phyloP scores from a whole-genome alignment of 2,113 vertebrate species.

The Hyaena hyaena region DNA sequence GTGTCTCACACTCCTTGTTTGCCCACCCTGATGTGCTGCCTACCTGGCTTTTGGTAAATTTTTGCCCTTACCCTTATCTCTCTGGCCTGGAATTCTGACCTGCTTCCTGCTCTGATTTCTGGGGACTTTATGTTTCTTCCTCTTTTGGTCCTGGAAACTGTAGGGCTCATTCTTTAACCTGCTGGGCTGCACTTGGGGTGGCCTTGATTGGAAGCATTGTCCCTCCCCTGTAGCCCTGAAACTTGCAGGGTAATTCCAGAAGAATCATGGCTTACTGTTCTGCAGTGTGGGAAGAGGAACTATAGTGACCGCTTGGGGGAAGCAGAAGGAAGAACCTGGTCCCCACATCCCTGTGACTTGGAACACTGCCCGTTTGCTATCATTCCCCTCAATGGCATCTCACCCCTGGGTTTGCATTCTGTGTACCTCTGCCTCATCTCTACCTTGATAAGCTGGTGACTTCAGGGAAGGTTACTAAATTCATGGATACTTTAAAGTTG shows the following conservation, averaged over 20 bases:
- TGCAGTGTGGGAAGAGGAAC: slow-evolving; percentile 56
- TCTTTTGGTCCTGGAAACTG: neutral
- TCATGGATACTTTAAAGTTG: neutral
- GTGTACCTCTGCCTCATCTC: neutral
- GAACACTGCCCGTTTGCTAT: neutral
- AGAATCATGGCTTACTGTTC: slow-evolving; percentile 34
- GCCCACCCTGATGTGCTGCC: neutral
- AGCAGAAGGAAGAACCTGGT: neutral
- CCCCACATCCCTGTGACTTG: neutral
- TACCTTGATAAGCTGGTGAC: neutral
- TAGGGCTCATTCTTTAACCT: neutral
- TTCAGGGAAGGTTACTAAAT: neutral
- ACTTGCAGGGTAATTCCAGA: slow-evolving; percentile 61
- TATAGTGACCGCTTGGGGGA: neutral
- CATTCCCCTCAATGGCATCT: neutral
- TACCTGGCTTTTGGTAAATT: neutral
- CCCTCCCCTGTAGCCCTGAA: neutral
- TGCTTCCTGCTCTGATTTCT: neutral
- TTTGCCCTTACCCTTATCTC: neutral
- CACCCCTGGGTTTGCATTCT: neutral
- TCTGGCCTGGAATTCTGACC: neutral
- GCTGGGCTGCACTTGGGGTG: neutral
- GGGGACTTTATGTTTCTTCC: neutral
- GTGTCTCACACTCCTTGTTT: neutral
- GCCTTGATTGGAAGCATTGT: neutral